Conservation (phyloP, 2,113 vertebrate genomes). For the Nipponia nippon region DNA sequence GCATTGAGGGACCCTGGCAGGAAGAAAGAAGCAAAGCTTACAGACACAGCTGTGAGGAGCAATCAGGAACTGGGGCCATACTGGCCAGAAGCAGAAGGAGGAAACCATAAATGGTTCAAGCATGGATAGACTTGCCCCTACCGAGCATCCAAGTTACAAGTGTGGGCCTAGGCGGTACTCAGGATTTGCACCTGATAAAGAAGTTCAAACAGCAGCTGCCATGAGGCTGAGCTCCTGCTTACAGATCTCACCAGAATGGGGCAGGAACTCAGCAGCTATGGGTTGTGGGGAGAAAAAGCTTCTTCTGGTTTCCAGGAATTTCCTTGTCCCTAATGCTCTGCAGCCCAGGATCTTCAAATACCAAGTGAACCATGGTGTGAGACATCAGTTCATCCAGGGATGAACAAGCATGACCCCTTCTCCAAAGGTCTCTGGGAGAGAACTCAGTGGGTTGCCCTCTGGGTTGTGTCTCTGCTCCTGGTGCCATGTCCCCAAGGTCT, state of each 20-base stretch:
- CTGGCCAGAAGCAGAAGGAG: background rate
- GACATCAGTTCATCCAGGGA: background rate
- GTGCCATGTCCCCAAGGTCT: background rate
- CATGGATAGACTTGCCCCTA: background rate
- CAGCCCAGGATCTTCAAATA: background rate
- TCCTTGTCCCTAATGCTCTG: background rate
- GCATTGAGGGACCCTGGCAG: background rate
- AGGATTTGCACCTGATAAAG: background rate
- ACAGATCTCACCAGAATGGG: background rate
- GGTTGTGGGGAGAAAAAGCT: background rate
- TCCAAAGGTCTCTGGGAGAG: background rate
- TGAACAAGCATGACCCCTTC: background rate
- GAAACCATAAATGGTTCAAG: background rate
- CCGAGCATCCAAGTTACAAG: background rate
- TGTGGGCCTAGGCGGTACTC: no score
- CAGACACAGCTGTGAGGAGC: background rate
- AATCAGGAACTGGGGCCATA: background rate
- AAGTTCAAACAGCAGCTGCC: background rate
- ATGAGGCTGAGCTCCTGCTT: background rate
- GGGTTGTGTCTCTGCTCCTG: background rate
- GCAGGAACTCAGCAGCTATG: background rate
- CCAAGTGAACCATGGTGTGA: background rate
- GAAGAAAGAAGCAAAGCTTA: background rate
- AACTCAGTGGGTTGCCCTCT: background rate
- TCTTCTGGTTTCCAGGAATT: background rate